A percentile compares a stretch with the other conserved stretches of the same genome.
These are phyloP conservation scores for Xiphorhynchus elegans DNA, from an alignment of 2,113 vertebrate genomes.

Conservation along the genomic window DNA sequence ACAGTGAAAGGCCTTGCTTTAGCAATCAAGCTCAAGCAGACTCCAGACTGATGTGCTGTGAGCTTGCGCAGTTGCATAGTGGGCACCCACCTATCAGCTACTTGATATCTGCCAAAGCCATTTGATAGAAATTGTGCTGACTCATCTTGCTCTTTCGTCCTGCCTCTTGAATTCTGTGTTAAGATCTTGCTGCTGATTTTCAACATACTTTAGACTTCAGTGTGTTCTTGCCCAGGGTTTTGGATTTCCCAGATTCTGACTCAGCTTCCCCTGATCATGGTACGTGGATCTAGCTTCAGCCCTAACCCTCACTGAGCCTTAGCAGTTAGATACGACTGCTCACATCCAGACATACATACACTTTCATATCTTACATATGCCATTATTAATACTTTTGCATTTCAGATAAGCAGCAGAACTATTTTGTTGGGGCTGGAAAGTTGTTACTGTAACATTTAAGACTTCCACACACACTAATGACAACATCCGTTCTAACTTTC, in stretches of 20 bases:
- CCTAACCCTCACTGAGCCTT: not conserved
- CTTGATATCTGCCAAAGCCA: not conserved
- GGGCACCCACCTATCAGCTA: not conserved
- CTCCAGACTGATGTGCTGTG: not conserved
- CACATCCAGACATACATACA: not conserved
- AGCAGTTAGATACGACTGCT: not conserved
- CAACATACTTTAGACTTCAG: not conserved
- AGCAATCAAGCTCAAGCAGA: not conserved
- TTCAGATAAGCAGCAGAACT: not conserved
- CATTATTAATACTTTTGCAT: not conserved
- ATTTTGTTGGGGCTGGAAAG: not conserved
- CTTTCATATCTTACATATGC: not conserved
- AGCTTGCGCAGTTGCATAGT: accelerated
- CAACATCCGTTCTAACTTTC: not conserved
- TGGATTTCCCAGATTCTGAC: not conserved
- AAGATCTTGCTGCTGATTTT: not conserved
- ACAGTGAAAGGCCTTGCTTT: not conserved
- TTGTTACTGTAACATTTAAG: not conserved
- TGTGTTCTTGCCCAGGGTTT: not conserved
- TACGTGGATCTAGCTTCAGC: not conserved
- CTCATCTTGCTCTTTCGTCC: not conserved
- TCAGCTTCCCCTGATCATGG: not conserved
- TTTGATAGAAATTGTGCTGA: not conserved
- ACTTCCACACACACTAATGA: not conserved
- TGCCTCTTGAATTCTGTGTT: not conserved